phyloP scores from a whole-genome alignment of 2,113 vertebrate genomes.

The Apistogramma diplotaenia region DNA sequence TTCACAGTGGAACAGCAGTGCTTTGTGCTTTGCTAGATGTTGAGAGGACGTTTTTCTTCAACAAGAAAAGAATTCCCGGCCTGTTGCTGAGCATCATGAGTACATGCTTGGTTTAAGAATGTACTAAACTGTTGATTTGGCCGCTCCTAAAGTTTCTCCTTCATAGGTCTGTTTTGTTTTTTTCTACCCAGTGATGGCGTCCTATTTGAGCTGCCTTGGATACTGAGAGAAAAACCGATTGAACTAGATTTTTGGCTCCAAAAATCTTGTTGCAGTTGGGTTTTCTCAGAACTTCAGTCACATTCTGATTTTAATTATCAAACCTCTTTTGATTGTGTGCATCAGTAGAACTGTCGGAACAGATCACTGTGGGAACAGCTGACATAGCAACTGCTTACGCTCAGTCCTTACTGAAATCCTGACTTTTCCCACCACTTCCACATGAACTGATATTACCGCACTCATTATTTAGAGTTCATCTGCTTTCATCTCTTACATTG shows the following conservation, averaged over 20 bases:
- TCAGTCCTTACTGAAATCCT: background rate
- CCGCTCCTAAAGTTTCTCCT: background rate
- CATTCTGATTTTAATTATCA: background rate
- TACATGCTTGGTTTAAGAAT: background rate
- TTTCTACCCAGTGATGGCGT: background rate
- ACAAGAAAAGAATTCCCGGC: background rate
- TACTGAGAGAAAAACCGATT: background rate
- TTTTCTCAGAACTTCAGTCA: background rate
- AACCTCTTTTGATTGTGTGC: background rate
- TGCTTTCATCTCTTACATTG: background rate
- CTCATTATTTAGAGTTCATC: background rate
- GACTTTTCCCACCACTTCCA: background rate
- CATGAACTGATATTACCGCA: background rate
- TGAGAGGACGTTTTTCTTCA: background rate
- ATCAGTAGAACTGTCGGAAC: background rate
- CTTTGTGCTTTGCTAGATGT: background rate
- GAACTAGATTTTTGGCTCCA: background rate
- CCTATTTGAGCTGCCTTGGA: background rate
- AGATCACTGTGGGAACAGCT: too few species aligned
- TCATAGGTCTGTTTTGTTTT: background rate
- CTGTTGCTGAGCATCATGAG: background rate
- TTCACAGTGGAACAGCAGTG: background rate
- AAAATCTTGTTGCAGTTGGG: background rate
- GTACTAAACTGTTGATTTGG: background rate
- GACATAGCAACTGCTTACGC: background rate